Percentiles rank a stretch among this genome's conserved stretches.
Conservation (phyloP, 2,888 invertebrate species). For the Rhimphoctona megacephalus region DNA sequence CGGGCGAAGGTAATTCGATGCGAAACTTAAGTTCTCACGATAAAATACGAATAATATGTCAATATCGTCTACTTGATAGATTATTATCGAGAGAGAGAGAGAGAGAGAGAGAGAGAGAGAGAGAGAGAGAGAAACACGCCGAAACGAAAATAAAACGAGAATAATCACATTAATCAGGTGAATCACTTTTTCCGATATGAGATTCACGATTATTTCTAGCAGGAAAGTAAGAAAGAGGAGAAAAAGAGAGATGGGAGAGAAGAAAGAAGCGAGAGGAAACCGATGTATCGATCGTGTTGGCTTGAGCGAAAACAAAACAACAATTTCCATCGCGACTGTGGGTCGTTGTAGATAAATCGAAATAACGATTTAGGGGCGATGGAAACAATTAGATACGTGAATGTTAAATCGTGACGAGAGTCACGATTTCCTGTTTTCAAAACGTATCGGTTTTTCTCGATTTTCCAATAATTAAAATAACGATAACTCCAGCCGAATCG, state of each 20-base stretch:
- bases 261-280: conserved; percentile 21
- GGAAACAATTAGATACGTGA: conserved; percentile 29
- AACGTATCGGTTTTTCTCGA: background rate
- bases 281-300: conserved; percentile 40
- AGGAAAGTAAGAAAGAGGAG: conserved; percentile 6
- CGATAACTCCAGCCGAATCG: background rate
- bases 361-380: conserved; percentile 41
- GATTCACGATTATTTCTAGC: conserved; percentile 44
- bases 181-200: conserved; percentile 10
- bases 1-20: conserved; percentile 23
- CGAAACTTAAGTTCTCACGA: conserved; percentile 49
- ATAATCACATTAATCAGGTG: conserved; percentile 24
- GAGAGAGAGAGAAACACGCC: conserved; percentile 9
- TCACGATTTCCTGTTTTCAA: background rate
- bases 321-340: conserved; percentile 27
- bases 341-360: conserved; percentile 20
- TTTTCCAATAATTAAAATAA: background rate
- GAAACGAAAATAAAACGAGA: conserved; percentile 5
- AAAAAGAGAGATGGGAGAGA: background rate
- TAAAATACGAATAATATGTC: conserved; percentile 60
- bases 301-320: conserved; percentile 4
- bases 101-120: background rate
- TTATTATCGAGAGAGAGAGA: conserved; percentile 31
- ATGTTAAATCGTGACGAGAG: background rate
- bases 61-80: conserved; percentile 57